phyloP scores from a whole-genome alignment of 2,113 vertebrate genomes.

The Megaleporinus macrocephalus region DNA sequence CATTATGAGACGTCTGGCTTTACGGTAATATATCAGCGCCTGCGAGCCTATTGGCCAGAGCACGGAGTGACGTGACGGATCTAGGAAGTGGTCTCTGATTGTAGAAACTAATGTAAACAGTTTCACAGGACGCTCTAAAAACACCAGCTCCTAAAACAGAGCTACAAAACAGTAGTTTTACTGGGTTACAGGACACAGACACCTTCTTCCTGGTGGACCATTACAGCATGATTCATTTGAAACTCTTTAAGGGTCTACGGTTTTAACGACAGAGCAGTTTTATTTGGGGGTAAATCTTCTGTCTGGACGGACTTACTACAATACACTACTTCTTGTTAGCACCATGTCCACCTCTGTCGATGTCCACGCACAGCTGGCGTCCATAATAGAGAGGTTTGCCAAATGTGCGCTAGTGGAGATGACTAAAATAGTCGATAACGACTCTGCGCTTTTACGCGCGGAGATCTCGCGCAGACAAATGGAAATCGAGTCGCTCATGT shows the following conservation, averaged over 20 bases:
- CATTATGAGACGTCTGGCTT: background rate
- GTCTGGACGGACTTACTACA: background rate
- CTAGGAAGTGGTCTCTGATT: constrained; percentile 23
- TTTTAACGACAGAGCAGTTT: background rate
- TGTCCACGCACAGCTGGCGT: constrained; percentile 59
- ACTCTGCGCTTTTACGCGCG: constrained; percentile 44
- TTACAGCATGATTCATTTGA: background rate
- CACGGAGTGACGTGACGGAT: background rate
- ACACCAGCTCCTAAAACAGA: background rate
- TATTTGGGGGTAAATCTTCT: too few species aligned
- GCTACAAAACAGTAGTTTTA: background rate
- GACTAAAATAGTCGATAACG: constrained; percentile 54
- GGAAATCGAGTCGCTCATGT: constrained; percentile 54
- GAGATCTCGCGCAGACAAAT: constrained; percentile 58
- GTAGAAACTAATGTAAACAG: constrained; percentile 46
- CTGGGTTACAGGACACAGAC: background rate
- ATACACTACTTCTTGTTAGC: background rate
- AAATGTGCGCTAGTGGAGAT: constrained; percentile 60
- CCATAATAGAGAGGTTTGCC: constrained; percentile 59
- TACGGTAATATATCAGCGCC: background rate
- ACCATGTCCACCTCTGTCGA: constrained; percentile 54
- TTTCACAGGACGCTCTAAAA: background rate
- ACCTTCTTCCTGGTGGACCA: background rate
- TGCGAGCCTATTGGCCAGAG: constrained; percentile 10
- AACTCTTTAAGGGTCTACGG: background rate